Evolutionary conservation across 2,113 vertebrate species (phyloP).

Genomic region (Sylvietta virens): DNA sequence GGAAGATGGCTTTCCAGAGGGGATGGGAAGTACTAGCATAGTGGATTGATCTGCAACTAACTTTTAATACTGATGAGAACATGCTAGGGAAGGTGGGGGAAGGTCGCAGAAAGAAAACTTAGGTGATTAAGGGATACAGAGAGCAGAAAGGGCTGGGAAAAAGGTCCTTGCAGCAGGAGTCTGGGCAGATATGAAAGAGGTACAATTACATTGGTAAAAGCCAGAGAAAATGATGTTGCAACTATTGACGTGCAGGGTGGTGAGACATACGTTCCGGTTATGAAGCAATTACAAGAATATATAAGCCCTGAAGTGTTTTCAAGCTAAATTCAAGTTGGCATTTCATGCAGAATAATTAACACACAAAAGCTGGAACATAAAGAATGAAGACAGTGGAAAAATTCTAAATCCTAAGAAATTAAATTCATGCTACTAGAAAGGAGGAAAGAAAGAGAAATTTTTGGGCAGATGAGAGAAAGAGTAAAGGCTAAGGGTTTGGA

Average conservation of each 20-base stretch:
- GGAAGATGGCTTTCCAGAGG: not conserved
- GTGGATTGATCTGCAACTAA: not conserved
- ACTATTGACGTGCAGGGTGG: slow-evolving; percentile 20
- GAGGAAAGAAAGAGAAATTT: not conserved
- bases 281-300: slow-evolving; percentile 55
- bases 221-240: slow-evolving; percentile 52
- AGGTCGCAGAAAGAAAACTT: not conserved
- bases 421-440: not conserved
- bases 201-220: slow-evolving; percentile 18
- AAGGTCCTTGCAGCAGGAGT: not conserved
- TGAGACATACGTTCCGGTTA: slow-evolving; percentile 53
- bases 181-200: slow-evolving; percentile 27
- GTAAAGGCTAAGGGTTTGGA: not conserved
- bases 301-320: slow-evolving; percentile 51
- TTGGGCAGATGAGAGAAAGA: not conserved
- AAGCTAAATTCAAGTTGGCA: not conserved
- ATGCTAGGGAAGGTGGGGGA: not conserved
- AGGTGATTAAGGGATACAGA: not conserved
- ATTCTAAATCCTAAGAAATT: not conserved
- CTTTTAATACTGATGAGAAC: not conserved
- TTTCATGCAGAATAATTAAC: not conserved
- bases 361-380: not conserved
- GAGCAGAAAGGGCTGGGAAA: not conserved
- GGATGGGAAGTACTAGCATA: not conserved
- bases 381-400: not conserved